phyloP scores from a whole-genome alignment of 2,888 invertebrate genomes.

The Caenorhabditis angaria region DNA sequence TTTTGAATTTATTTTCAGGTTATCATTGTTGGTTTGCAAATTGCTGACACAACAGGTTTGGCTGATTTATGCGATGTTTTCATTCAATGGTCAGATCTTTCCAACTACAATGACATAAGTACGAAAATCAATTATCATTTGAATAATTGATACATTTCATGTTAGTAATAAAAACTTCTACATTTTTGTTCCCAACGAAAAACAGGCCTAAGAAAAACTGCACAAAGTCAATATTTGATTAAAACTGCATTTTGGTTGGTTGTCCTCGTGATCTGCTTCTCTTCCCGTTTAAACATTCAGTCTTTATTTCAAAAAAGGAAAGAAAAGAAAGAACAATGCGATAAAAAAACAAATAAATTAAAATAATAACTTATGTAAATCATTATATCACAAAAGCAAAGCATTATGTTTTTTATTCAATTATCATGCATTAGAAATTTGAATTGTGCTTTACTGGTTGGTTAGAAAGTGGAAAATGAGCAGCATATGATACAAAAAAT shows the following conservation, averaged over 20 bases:
- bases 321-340: slow-evolving; percentile 6
- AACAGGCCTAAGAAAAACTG: slow-evolving; percentile 27
- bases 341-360: slow-evolving; percentile 3
- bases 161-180: slow-evolving; percentile 10
- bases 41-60: slow-evolving; percentile 7
- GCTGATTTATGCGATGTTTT: slow-evolving; percentile 18
- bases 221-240: slow-evolving; percentile 47
- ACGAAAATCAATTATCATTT: slow-evolving; percentile 20
- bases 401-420: slow-evolving; percentile 7
- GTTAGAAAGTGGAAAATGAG: background rate
- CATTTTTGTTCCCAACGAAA: background rate
- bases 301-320: slow-evolving; percentile 10
- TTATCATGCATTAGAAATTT: slow-evolving; percentile 2
- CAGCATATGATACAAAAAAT: background rate
- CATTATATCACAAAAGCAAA: slow-evolving; percentile 39
- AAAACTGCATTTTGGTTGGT: slow-evolving; percentile 22
- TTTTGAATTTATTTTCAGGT: slow-evolving; percentile 13
- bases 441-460: background rate
- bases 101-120: slow-evolving; percentile 9
- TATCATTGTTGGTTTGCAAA: slow-evolving; percentile 22
- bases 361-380: slow-evolving; percentile 8
- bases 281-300: slow-evolving; percentile 9
- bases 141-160: slow-evolving; percentile 16
- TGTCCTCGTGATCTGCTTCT: slow-evolving; percentile 31
- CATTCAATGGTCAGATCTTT: slow-evolving; percentile 20